Evolutionary conservation across 2,797 vertebrate species (phyloP), one percentile per base, ranked within the genome.

Genomic region (Alouatta caraya): DNA sequence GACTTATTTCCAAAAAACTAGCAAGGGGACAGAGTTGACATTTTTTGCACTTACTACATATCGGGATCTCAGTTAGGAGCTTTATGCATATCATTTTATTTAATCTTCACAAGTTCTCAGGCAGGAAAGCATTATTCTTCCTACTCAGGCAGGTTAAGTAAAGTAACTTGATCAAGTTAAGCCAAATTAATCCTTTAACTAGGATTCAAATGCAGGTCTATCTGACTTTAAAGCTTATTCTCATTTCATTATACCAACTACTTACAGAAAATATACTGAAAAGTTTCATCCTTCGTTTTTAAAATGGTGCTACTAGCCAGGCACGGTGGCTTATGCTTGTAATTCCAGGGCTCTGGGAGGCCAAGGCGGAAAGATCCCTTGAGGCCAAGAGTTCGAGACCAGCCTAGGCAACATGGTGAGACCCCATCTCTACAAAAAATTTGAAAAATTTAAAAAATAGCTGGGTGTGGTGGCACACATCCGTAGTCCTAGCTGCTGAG

Each of bases 191-290:
- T 39, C 79, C 72, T 11, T 21, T 19, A 85, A 13, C 30, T 88
- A 93, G 24, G 52, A 87, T 70, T 94, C 81, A 94, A 94, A 75
- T 37, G 42, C 30, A 79, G 48, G 17, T 78, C 83, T 80, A 79
- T 24, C 61, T 79, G 48, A 46, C 24, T 64, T 78, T 67, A 79
- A 72, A 64, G 59, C 28, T 75, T 73, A 70, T 42, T 22, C 17
- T 81, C 50, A 55, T 88, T 90, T 96, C 73, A 90, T 59, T 79
- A 22, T 30, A 89, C 46, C 50, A 90, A 82, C 42, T 64, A 13
- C 15, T 88, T 94, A 90, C 64, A 85, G 55, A 90, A 96, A 84
- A 92, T 72, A 93, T 39, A 78, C 4, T 50, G 48, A 59, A 93
- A 93, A 88, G 39, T 82, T 92, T 28, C 82, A 75, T 67, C 46